Percentiles rank a stretch among this genome's conserved stretches.
Evolutionary conservation across 2,113 vertebrate genomes (phyloP).

Genomic region (Sminthopsis crassicaudata): DNA sequence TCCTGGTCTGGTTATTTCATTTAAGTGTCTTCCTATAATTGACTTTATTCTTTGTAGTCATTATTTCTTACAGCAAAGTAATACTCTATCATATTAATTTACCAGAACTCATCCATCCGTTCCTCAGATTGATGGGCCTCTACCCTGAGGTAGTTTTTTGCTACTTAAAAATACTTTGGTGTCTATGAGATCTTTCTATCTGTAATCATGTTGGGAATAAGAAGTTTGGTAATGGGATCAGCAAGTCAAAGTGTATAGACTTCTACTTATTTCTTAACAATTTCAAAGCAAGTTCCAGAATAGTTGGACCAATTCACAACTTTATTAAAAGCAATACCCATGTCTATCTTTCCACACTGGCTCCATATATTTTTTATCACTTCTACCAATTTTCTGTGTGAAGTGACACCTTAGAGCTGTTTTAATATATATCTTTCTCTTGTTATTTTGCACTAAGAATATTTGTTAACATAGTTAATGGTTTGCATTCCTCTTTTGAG

Average conservation of each 20-base stretch:
- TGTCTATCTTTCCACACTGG: not conserved
- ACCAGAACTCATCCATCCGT: not conserved
- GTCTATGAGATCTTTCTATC: no score
- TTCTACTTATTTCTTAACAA: not conserved
- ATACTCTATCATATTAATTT: not conserved
- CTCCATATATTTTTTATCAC: not conserved
- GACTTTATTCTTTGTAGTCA: not conserved
- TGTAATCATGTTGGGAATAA: not conserved
- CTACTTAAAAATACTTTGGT: not conserved
- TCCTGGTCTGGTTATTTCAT: not conserved
- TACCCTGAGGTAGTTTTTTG: not conserved
- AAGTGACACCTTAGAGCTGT: not conserved
- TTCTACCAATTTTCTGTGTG: not conserved
- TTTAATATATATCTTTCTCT: not conserved
- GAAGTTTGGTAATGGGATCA: not conserved
- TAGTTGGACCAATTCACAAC: no score
- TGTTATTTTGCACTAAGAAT: not conserved
- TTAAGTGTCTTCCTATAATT: not conserved
- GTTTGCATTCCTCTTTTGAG: not conserved
- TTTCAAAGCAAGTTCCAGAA: not conserved
- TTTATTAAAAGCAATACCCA: no score
- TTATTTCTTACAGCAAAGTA: not conserved
- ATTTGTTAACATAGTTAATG: not conserved
- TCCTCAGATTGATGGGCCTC: not conserved
- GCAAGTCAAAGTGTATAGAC: not conserved